Base-by-base conservation (phyloP, 2,113 vertebrate genomes). In the Smithornis capensis region DNA sequence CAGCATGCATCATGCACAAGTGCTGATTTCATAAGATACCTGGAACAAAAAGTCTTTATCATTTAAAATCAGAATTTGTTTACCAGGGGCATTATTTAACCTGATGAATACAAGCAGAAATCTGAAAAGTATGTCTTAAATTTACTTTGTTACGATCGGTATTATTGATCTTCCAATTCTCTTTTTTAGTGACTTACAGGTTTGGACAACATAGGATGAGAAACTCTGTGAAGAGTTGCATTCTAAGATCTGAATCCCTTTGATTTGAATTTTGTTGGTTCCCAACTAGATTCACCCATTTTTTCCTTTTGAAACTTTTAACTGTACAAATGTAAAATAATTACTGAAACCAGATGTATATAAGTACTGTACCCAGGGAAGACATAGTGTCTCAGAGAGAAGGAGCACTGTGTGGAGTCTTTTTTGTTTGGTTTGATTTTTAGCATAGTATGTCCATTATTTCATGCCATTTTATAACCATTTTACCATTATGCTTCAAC, bases 31-130 rank as follows among this genome's bases (percentile, higher is more conserved):
- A 3, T 67, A 81, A 92, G 85, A 89, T 78, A 88, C 11, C 29
- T 65, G 55, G 64, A 74, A 85, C 38, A 89, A 93, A 78, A 47
- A n/a, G 27, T 49, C 64, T 69, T 81, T 91, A 95, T 90, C 40
- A 10, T 88, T 83, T 60, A 68, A 90, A 52, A 94, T 95, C 75
- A 94, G 62, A 96, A 95, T 87, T 88, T 81, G 82, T 83, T 80
- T 91, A 85, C 89, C 62, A 40, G 29, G 29, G 29, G 14, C 69
- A 53, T 95, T 89, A 92, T 91, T 95, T 96, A 74, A 92, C 74
- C 38, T 75, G 74, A 94, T 57, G 80, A 96, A 90, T 59, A 62
- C 37, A 65, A 40, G 52, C 31, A 97, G 73, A 95, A 87, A 89
- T 80, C 37, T 67, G 57, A 91, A 95, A 95, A 85, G 68, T 81